Evolutionary conservation across 2,113 vertebrate genomes (phyloP), one percentile per base, ranked within the genome.

Genomic region (Melanerpes formicivorus): DNA sequence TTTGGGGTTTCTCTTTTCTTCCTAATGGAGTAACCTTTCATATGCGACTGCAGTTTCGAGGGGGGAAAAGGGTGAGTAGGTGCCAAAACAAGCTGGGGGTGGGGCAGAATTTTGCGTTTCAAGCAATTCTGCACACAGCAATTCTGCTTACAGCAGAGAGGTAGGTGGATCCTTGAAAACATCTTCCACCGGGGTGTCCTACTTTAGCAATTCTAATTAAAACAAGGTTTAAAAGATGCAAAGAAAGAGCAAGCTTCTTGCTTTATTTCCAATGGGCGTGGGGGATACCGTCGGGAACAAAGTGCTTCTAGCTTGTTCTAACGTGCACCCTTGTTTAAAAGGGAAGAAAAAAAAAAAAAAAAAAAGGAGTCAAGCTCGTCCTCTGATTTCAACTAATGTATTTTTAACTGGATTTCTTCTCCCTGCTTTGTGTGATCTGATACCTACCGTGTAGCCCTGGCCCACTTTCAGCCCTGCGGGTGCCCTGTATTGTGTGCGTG

Each of bases 321-420:
- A 92, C 89, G 70, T 90, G 88, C 97, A 97, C 95, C 96, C 96
- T 97, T 97, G 97, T 96, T 97, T 98, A 97, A 97, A 97, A 98
- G 93, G 90, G 93, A 72, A 76, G 80, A 80, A 95, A 95, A 90
- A 85, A 96, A 80, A 94, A 94, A 89, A 96, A 84, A 97, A 93
- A 72, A 76, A 82, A 69, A 94, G 93, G 88, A 87, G 96, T 97
- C 86, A 97, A 97, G 88, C 92, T 97, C 91, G 95, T 97, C 97
- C 93, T 97, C 96, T 97, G 96, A 97, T 97, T 94, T 89, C 90
- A 95, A 60, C 73, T 89, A 82, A 96, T 95, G 96, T 96, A 86
- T 94, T 94, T 94, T 89, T 78, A 96, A 94, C 94, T 27, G 76
- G 64, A 83, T 90, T 90, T 92, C 75, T 94, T 87, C 63, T 82